These are phyloP conservation scores for Eristalinus aeneus DNA, from an alignment of 2,888 invertebrate species.

Conservation along the genomic window DNA sequence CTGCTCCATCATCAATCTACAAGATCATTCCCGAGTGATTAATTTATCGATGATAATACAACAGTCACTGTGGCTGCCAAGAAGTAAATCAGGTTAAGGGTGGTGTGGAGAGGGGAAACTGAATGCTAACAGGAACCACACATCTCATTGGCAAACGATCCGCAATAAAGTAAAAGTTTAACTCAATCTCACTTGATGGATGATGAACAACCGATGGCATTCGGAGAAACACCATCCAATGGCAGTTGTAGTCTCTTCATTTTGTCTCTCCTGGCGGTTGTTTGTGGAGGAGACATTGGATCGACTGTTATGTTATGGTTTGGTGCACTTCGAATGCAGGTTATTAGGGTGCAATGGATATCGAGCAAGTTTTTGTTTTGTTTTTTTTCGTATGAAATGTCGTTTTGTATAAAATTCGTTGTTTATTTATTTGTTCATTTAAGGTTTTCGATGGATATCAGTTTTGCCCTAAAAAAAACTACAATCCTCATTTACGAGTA, in stretches of 20 bases:
- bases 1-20: neutral
- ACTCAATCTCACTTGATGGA: conserved; percentile 45
- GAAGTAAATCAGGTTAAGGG: conserved; percentile 57
- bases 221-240: conserved; percentile 23
- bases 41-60: conserved; percentile 52
- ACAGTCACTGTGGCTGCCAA: neutral
- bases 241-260: neutral
- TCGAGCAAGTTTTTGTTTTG: neutral
- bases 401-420: too few species aligned
- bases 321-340: neutral
- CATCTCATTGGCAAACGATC: conserved; percentile 37
- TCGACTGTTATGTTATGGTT: neutral
- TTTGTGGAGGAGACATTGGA: neutral
- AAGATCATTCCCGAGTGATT: conserved; percentile 44
- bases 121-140: neutral
- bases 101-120: neutral
- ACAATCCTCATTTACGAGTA: too few species aligned
- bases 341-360: neutral
- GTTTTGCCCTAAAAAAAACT: too few species aligned
- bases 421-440: too few species aligned
- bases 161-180: conserved; percentile 51
- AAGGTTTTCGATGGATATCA: too few species aligned
- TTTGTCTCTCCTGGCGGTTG: neutral
- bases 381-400: too few species aligned
- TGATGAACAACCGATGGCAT: conserved; percentile 24